A percentile compares a stretch with the other conserved stretches of the same genome.
Conservation (phyloP, 2,797 vertebrate species). For the Melanotaenia pygmaea region DNA sequence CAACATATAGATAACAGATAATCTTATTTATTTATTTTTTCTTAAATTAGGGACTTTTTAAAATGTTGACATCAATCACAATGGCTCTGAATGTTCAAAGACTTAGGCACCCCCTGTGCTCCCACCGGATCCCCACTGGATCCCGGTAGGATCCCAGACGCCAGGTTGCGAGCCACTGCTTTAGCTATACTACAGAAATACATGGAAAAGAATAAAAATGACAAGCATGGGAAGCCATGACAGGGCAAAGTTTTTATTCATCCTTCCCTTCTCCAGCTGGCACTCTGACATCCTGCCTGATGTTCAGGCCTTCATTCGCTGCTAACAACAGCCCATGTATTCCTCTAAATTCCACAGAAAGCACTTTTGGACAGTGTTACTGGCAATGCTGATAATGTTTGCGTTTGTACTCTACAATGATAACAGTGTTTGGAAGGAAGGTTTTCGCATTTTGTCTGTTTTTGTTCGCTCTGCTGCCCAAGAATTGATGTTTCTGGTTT, state of each 20-base stretch:
- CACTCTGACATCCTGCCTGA: slow-evolving; percentile 21
- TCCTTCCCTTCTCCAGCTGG: slow-evolving; percentile 33
- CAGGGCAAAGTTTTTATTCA: slow-evolving; percentile 51
- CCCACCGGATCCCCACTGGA: too few species aligned
- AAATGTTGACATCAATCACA: too few species aligned
- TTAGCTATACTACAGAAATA: neutral
- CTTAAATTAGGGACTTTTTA: too few species aligned
- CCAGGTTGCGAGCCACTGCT: neutral
- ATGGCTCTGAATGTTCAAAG: too few species aligned
- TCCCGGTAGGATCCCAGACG: neutral
- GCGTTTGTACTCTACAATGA: slow-evolving; percentile 63
- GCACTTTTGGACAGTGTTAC: slow-evolving; percentile 42
- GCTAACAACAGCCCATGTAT: slow-evolving; percentile 44
- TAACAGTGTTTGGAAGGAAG: slow-evolving; percentile 68
- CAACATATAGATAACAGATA: too few species aligned
- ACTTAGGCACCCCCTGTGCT: too few species aligned
- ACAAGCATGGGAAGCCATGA: slow-evolving; percentile 67
- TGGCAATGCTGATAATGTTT: slow-evolving; percentile 63
- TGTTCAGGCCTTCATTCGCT: slow-evolving; percentile 36
- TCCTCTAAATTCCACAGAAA: slow-evolving; percentile 37
- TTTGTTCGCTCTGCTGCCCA: slow-evolving; percentile 66
- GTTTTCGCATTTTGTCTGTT: slow-evolving; percentile 75
- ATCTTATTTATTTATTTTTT: too few species aligned
- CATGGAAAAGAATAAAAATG: slow-evolving; percentile 21
- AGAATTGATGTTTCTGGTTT: slow-evolving; percentile 80